Evolutionary conservation across 2,797 vertebrate genomes (phyloP).

Genomic region (Chloroceryle inda): DNA sequence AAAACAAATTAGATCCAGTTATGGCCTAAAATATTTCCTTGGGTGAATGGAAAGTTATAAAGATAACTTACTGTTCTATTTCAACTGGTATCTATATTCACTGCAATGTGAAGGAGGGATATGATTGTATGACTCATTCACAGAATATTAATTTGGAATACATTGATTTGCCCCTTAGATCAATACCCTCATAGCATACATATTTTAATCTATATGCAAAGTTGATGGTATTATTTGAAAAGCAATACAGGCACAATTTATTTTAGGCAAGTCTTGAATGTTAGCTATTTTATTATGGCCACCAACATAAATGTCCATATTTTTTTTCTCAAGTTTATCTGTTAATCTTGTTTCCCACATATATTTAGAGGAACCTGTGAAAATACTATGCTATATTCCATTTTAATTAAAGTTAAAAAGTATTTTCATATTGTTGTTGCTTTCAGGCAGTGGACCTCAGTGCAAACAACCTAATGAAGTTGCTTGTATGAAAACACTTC

Average conservation of each 20-base stretch:
- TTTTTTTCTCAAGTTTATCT: background rate
- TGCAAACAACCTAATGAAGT: background rate
- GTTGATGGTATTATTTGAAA: slow-evolving; percentile 17
- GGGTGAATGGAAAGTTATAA: background rate
- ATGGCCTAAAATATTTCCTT: background rate
- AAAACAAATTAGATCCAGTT: background rate
- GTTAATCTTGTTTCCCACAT: background rate
- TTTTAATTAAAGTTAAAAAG: slow-evolving; percentile 47
- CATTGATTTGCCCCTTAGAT: background rate
- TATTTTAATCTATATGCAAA: slow-evolving; percentile 61
- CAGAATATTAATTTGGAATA: slow-evolving; percentile 25
- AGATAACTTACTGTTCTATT: background rate
- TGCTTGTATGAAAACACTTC: background rate
- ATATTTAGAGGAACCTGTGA: background rate
- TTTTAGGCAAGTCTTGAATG: background rate
- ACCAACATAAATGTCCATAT: background rate
- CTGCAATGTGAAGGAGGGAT: slow-evolving; percentile 1
- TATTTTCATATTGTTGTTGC: background rate
- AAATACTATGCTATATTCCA: background rate
- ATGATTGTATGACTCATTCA: background rate
- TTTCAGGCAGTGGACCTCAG: background rate
- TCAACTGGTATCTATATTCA: background rate
- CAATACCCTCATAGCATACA: background rate
- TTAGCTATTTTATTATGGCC: background rate
- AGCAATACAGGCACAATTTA: background rate